Base-by-base conservation (phyloP, 2,113 vertebrate species). In the Lampris megalopsis region DNA sequence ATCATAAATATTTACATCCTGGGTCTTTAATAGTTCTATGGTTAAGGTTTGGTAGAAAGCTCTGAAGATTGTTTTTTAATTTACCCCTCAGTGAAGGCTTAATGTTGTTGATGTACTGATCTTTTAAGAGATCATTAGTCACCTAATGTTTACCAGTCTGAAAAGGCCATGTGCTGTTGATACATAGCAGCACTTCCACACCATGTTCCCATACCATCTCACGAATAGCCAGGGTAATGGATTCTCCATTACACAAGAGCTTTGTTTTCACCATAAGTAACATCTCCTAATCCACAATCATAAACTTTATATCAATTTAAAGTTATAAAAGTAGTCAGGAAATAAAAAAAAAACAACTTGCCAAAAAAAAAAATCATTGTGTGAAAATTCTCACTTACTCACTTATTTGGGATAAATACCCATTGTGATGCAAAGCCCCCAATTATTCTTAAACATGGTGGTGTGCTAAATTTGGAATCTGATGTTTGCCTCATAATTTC, bases 1-100 rank as follows among this genome's bases (percentile, higher is more conserved):
- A 75, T 77, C 63, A 68, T 74, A 48, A 71, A 77, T 63, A 69
- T 88, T 76, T 85, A 81, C 80, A 75, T 75, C 48, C 1, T 9
- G 11, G 24, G 13, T 54, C 35, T 11, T 38, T 59, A 63, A 60
- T 79, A 53, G 81, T 76, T 49, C 0, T 71, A 40, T 24, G 24
- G 54, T 73, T 5, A 45, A 24, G 24, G 24, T 24, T 24, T 11
- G 38, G 35, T 56, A 0, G 68, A 56, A 9, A 54, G 6, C 80
- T 63, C 58, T 48, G 43, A 57, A 67, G 56, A 84, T 76, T 63
- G 66, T 58, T 53, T 60, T 36, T 59, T 77, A 49, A 88, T 85
- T 77, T 81, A 65, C 9, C 24, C 38, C 1, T 11, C 57, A 53
- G 64, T 60, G 9, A 58, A 63, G 61, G 42, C 50, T 1, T 68